Conservation (phyloP, 2,797 vertebrate genomes). For the Glyptemys insculpta region DNA sequence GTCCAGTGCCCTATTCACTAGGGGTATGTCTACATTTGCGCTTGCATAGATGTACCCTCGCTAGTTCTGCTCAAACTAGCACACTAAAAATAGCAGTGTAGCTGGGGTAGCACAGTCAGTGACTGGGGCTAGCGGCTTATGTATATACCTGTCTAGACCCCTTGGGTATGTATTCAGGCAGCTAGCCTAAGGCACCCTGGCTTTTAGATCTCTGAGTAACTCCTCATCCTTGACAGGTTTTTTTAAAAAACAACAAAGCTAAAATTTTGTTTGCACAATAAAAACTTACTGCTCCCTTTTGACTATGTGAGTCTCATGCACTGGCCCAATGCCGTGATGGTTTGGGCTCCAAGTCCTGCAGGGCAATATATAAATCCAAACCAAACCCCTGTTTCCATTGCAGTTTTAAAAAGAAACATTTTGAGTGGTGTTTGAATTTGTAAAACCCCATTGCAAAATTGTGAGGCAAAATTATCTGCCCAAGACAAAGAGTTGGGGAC, state of each 20-base stretch:
- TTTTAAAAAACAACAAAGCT: not conserved
- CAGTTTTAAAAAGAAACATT: not conserved
- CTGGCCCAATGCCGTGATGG: not conserved
- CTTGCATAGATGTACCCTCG: not conserved
- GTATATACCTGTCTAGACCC: not conserved
- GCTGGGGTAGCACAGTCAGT: not conserved
- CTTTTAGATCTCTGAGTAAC: not conserved
- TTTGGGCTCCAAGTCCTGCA: not conserved
- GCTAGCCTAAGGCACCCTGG: not conserved
- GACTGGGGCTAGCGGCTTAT: not conserved
- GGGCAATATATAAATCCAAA: not conserved
- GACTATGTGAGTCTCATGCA: not conserved
- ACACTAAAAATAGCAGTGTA: not conserved
- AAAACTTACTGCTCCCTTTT: not conserved
- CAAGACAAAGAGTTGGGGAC: not conserved
- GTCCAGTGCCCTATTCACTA: not conserved
- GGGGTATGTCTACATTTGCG: not conserved
- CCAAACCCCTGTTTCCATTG: not conserved
- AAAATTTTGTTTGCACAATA: not conserved
- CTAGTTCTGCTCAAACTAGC: not conserved
- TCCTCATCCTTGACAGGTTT: not conserved
- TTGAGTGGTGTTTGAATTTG: not conserved
- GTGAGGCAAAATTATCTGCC: not conserved
- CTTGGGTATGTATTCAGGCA: not conserved
- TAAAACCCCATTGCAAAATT: accelerated